These are phyloP conservation scores for Heterochromis multidens DNA, from an alignment of 2,113 vertebrate genomes.

Conservation along the genomic window DNA sequence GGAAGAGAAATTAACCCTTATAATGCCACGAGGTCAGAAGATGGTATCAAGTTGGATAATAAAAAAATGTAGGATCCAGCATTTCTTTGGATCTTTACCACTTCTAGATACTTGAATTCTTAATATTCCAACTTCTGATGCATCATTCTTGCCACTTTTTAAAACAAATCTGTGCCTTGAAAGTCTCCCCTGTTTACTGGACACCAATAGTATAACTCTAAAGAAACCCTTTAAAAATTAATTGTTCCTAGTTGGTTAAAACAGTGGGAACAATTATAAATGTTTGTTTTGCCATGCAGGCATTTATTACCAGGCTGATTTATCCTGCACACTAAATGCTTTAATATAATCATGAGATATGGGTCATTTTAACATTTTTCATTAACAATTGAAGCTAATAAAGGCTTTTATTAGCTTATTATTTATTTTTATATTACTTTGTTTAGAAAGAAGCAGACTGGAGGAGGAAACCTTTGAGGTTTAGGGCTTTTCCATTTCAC, in stretches of 20 bases:
- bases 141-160: neutral
- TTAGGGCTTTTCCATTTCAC: neutral
- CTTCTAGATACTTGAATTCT: neutral
- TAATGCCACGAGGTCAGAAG: neutral
- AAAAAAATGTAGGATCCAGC: neutral
- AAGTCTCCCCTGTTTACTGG: neutral
- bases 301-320: neutral
- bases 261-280: neutral
- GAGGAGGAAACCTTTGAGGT: neutral
- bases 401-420: too few species aligned
- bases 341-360: neutral
- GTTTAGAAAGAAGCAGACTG: rapidly evolving
- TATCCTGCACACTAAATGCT: too few species aligned
- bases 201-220: neutral
- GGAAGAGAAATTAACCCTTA: neutral
- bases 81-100: neutral
- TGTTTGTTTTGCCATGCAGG: neutral
- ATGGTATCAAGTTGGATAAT: too few species aligned
- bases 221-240: neutral
- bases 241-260: neutral
- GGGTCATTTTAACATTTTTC: neutral
- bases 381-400: neutral
- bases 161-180: neutral
- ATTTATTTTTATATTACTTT: neutral
- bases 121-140: neutral